phyloP scores from a whole-genome alignment of 2,797 vertebrate genomes.

The Taenioides sp. region DNA sequence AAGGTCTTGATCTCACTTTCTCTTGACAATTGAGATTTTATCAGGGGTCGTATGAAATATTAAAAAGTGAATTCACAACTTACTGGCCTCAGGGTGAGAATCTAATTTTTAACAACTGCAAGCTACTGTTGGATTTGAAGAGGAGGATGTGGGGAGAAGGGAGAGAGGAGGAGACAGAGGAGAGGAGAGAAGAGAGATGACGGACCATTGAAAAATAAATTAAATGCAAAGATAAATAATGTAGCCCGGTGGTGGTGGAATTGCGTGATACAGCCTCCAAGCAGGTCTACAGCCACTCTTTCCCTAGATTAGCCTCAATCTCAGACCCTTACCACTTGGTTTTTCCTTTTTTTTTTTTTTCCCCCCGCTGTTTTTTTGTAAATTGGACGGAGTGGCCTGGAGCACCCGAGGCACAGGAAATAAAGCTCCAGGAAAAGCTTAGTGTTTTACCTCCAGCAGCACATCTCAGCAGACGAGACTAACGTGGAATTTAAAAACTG shows the following conservation, averaged over 20 bases:
- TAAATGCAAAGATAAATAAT: conserved; percentile 82
- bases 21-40: conserved; percentile 75
- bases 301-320: conserved; percentile 73
- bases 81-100: conserved; percentile 56
- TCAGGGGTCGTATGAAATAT: conserved; percentile 69
- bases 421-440: conserved; percentile 72
- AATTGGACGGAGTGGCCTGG: conserved; percentile 24
- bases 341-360: neutral
- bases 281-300: conserved; percentile 62
- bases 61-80: conserved; percentile 66
- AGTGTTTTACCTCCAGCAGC: conserved; percentile 64
- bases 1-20: conserved; percentile 72
- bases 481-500: conserved; percentile 48
- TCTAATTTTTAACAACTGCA: conserved; percentile 66
- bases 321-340: conserved; percentile 55
- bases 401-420: conserved; percentile 72
- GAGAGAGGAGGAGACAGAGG: conserved; percentile 12
- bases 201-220: conserved; percentile 77
- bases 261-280: conserved; percentile 66
- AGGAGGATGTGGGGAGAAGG: conserved; percentile 25
- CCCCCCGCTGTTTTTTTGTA: neutral
- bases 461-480: conserved; percentile 59
- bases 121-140: conserved; percentile 34
- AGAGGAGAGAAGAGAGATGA: conserved; percentile 14
- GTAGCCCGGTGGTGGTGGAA: conserved; percentile 66